Evolutionary conservation across 2,888 invertebrate genomes (phyloP).

Genomic region (Cataglyphis altisquamis): DNA sequence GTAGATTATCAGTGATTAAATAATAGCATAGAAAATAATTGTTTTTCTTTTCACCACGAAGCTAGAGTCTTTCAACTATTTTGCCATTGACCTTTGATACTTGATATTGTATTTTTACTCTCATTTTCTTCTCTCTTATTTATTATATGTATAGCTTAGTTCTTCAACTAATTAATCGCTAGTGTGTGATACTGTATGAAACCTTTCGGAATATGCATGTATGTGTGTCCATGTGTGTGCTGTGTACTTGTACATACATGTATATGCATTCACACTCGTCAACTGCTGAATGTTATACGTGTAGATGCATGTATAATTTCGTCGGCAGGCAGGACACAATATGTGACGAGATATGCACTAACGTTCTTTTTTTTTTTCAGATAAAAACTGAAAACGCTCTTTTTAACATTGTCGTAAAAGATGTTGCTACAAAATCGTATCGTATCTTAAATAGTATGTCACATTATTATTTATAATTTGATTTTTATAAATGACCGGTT

Average conservation of each 20-base stretch:
- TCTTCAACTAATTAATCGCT: conserved; percentile 47
- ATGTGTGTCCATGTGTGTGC: background rate
- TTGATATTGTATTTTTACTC: conserved; percentile 51
- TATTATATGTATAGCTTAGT: conserved; percentile 28
- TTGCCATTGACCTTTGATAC: conserved; percentile 54
- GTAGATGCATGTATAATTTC: conserved; percentile 33
- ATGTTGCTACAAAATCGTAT: conserved; percentile 33
- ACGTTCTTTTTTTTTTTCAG: background rate
- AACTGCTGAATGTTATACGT: conserved; percentile 11
- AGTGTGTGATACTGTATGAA: conserved; percentile 44
- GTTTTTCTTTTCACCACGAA: conserved; percentile 46
- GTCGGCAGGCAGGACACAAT: conserved; percentile 13
- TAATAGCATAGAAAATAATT: conserved; percentile 59
- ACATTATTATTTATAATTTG: conserved; percentile 42
- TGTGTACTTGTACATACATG: conserved; percentile 8
- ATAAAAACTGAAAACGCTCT: conserved; percentile 15
- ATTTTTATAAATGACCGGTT: conserved; percentile 15
- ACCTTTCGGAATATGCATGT: conserved; percentile 41
- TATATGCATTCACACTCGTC: conserved; percentile 18
- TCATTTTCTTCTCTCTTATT: conserved; percentile 39
- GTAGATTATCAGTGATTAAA: conserved; percentile 49
- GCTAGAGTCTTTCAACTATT: conserved; percentile 51
- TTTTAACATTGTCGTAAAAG: conserved; percentile 17
- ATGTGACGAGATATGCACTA: conserved; percentile 30
- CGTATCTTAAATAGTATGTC: conserved; percentile 29